Percentiles rank a stretch among this genome's conserved stretches.
phyloP scores from a whole-genome alignment of 1,140 invertebrate genomes.

The Drosophila trapezifrons region DNA sequence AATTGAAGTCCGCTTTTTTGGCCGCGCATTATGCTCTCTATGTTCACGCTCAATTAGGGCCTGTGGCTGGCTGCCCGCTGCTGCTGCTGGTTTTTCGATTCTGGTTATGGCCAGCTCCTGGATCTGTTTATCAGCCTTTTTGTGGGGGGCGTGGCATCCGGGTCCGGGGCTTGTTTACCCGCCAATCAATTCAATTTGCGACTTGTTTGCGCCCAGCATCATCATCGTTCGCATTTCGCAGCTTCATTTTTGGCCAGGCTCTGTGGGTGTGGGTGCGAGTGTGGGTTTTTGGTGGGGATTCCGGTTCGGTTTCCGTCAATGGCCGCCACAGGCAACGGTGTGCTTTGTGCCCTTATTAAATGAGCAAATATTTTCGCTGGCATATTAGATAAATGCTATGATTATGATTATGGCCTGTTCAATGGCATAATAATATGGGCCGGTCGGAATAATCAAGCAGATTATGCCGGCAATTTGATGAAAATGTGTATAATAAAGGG shows the following conservation, averaged over 20 bases:
- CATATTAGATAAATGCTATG: constrained; percentile 57
- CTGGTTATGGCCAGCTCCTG: constrained; percentile 10
- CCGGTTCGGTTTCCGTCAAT: constrained; percentile 25
- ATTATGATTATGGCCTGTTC: constrained; percentile 54
- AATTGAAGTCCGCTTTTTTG: constrained; percentile 38
- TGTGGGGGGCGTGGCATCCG: constrained; percentile 29
- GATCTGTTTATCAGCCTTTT: constrained; percentile 28
- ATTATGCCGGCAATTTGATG: constrained; percentile 14
- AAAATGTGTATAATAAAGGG: constrained; percentile 2
- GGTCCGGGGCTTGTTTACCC: constrained; percentile 47
- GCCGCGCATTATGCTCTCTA: constrained; percentile 47
- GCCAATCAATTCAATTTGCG: constrained; percentile 68
- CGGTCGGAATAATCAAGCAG: constrained; percentile 23
- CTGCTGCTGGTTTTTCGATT: constrained; percentile 19
- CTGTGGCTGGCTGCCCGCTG: constrained; percentile 33
- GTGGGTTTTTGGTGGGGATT: constrained; percentile 2
- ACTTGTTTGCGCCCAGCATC: constrained; percentile 52
- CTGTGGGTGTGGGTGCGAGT: neutral
- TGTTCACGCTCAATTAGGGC: constrained; percentile 68
- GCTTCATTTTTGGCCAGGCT: constrained; percentile 39
- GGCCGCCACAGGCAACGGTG: constrained; percentile 19
- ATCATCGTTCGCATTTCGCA: constrained; percentile 28
- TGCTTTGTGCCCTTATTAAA: constrained; percentile 42
- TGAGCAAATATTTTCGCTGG: constrained; percentile 56
- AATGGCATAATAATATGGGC: constrained; percentile 40